These are phyloP conservation scores for Leucosticte australis DNA, from an alignment of 2,113 vertebrate genomes.

Conservation along the genomic window DNA sequence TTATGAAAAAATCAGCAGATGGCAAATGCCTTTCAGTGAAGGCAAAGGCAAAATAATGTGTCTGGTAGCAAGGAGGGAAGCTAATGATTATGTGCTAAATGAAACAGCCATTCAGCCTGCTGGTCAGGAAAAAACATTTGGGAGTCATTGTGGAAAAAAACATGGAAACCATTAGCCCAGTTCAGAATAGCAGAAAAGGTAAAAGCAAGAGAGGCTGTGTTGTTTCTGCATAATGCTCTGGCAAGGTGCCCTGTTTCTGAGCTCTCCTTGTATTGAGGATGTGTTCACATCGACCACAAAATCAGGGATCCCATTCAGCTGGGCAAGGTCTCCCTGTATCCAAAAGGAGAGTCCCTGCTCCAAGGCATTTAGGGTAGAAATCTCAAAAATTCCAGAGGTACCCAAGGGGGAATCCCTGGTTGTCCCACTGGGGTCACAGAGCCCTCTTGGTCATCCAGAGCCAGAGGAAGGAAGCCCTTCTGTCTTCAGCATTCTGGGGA, in stretches of 20 bases:
- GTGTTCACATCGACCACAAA: neutral
- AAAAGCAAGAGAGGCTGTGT: neutral
- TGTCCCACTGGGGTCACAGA: no score
- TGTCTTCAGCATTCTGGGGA: neutral
- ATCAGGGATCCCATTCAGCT: neutral
- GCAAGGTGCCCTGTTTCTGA: neutral
- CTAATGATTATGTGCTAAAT: slow-evolving; percentile 62
- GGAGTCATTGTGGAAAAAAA: slow-evolving; percentile 49
- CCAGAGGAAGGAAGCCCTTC: neutral
- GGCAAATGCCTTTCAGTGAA: slow-evolving; percentile 32
- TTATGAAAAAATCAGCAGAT: slow-evolving; percentile 36
- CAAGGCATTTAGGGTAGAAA: neutral
- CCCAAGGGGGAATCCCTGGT: rapidly evolving
- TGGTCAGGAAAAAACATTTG: slow-evolving; percentile 65
- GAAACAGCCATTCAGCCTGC: slow-evolving; percentile 44
- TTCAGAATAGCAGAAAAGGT: neutral
- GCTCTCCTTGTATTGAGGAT: neutral
- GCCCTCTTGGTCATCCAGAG: neutral
- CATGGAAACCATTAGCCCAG: slow-evolving; percentile 43
- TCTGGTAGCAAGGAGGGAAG: slow-evolving; percentile 27
- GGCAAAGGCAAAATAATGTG: slow-evolving; percentile 18
- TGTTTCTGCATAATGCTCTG: neutral
- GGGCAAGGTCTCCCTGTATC: rapidly evolving
- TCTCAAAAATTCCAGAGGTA: neutral
- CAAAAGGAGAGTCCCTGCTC: neutral